Evolutionary conservation across 2,888 invertebrate species (phyloP), one percentile per base, ranked within the genome.

Genomic region (Stramonita haemastoma): DNA sequence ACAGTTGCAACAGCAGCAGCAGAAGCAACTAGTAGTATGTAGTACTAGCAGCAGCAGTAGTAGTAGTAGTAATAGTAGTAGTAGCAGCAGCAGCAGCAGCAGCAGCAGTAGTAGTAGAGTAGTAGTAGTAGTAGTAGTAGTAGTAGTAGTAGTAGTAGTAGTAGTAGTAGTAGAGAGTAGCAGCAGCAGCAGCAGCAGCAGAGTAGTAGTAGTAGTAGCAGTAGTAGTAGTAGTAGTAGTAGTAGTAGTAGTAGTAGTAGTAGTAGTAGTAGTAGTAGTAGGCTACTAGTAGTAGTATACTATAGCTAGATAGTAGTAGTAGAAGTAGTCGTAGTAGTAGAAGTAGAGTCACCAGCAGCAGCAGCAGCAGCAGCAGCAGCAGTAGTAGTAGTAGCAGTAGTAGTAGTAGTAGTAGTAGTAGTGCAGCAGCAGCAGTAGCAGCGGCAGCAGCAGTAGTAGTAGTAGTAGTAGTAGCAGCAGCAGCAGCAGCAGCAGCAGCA

Each of bases 121-220:
- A 66, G 66, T 13, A 66, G 66, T 66, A 66, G 66, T 6, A 66
- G 66, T 66, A 66, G 66, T 66, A 66, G 66, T 66, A 66, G 66
- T 66, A 66, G 66, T 66, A 66, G 66, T 66, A 66, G 66, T 66
- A 66, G 66, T 66, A 66, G 66, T 66, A 66, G 66, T 66, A 66
- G 66, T 66, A 66, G 66, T 66, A 66, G 19, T 22, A 66, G 19
- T 22, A 17, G 19, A 6, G 13, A 17, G 66, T 13, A 66, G 13
- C 4, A 17, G 66, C 66, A 66, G 66, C 66, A 66, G 13, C 66
- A 66, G 66, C 66, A 66, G 66, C 66, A 66, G 26, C 66, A 66
- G 26, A 13, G 26, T 26, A 66, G 26, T 26, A 13, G 26, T 26
- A 66, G 26, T 26, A 66, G 26, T 26, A 66, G 26, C 66, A 66